phyloP scores from a whole-genome alignment of 2,888 invertebrate species.

The Beris chalybata region DNA sequence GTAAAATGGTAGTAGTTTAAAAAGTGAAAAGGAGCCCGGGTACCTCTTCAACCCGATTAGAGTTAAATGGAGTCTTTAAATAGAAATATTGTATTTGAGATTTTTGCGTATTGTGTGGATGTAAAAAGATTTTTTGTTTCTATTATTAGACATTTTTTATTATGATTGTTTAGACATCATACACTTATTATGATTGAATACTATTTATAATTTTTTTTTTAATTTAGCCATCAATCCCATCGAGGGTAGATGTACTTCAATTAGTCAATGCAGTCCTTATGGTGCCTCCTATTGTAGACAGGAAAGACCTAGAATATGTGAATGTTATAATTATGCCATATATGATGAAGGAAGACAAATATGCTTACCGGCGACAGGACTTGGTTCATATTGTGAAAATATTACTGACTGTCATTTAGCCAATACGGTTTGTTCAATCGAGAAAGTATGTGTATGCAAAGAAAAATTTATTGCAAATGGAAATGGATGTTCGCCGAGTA shows the following conservation, averaged over 20 bases:
- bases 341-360: constrained; percentile 50
- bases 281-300: constrained; percentile 47
- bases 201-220: too few relatives aligned
- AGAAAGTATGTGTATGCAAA: constrained; percentile 49
- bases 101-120: too few relatives aligned
- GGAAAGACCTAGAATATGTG: constrained; percentile 49
- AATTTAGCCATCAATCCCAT: constrained; percentile 46
- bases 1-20: too few relatives aligned
- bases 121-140: too few relatives aligned
- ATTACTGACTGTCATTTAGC: constrained; percentile 46
- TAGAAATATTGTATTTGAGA: too few relatives aligned
- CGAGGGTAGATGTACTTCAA: constrained; percentile 51
- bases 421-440: constrained; percentile 49
- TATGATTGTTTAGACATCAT: too few relatives aligned
- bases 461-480: constrained; percentile 43
- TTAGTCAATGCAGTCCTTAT: constrained; percentile 55
- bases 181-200: too few relatives aligned
- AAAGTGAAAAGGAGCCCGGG: too few relatives aligned
- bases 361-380: constrained; percentile 49
- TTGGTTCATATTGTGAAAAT: constrained; percentile 51
- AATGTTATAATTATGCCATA: constrained; percentile 51
- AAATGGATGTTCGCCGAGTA: constrained; percentile 49
- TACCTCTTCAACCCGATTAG: too few relatives aligned
- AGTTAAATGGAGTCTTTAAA: too few relatives aligned
- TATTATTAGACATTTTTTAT: too few relatives aligned